Base-by-base conservation (phyloP, 2,888 invertebrate species). In the Philereme vetulata region DNA sequence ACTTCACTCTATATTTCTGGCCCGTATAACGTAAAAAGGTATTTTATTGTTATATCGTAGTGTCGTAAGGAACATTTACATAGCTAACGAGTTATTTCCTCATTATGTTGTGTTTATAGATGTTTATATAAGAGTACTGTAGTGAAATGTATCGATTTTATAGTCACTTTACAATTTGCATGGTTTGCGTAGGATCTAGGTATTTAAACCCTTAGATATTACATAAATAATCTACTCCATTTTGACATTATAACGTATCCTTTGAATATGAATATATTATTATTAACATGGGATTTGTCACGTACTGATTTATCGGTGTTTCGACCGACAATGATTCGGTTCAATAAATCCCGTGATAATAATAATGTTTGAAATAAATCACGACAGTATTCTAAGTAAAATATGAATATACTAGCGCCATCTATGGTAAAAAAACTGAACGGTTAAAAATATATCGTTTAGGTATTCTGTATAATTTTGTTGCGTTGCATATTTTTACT, bases 71-170 rank as follows among this genome's bases (percentile, higher is more conserved):
- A 60, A 57, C 55, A 55, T 54, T 4, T 36, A 6, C 42, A n/a
- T 61, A 66, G 61, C 47, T 67, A 67, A 67, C 65, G 64, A 60
- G 62, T 49, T 45, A 47, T 56, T 45, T 40, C 44, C 51, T 54
- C 54, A 65, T 60, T 62, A 57, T 67, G 64, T 71, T 65, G 61
- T 61, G 60, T 65, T 68, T 63, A 54, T 64, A 66, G 67, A 66
- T 65, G 61, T 69, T 65, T 71, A 64, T 65, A 62, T 54, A 61
- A 51, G 46, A 58, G 10, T 62, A 63, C n/a, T 54, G 55, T 72
- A 71, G 68, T 9, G 56, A 62, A 69, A 67, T 69, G 66, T 71
- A 72, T 68, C 68, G 65, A 71, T 67, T 70, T 71, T 71, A 67
- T 66, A 68, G 67, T 61, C 58, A 65, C 44, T 65, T 60, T 67